Percentiles rank a stretch among this genome's conserved stretches.
phyloP scores from a whole-genome alignment of 2,888 invertebrate species.

The Brachyptera putata region DNA sequence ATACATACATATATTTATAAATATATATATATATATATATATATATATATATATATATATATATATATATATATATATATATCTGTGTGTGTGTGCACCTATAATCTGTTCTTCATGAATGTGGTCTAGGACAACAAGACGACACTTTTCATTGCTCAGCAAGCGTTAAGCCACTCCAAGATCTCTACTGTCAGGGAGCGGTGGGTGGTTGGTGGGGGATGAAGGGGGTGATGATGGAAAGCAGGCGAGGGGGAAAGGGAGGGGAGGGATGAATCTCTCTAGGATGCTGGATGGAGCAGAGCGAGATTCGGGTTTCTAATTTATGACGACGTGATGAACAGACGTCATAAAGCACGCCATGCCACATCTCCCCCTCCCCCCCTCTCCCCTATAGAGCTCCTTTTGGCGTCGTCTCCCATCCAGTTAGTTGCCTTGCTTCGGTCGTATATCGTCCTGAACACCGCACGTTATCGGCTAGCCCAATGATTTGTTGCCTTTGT shows the following conservation, averaged over 20 bases:
- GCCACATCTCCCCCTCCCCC: constrained; percentile 42
- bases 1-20: too few species aligned
- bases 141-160: constrained; percentile 18
- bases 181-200: constrained; percentile 1
- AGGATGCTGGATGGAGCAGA: constrained; percentile 22
- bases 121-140: constrained; percentile 15
- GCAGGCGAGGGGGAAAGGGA: constrained; percentile 2
- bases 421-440: constrained; percentile 28
- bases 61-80: too few species aligned
- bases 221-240: constrained; percentile 13
- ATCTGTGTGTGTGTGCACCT: too few species aligned
- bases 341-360: constrained; percentile 49
- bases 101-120: too few species aligned
- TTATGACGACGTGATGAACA: constrained; percentile 50
- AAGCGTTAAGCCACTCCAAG: constrained; percentile 14
- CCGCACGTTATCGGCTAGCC: constrained; percentile 37
- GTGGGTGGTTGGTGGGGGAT: not conserved
- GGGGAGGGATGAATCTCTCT: constrained; percentile 1
- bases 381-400: constrained; percentile 27
- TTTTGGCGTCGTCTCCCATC: constrained; percentile 37
- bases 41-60: too few species aligned
- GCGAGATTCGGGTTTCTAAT: constrained; percentile 45
- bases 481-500: constrained; percentile 36
- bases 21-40: too few species aligned
- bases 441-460: constrained; percentile 22